Conservation (phyloP, 2,113 vertebrate genomes). For the Halichoeres trimaculatus region DNA sequence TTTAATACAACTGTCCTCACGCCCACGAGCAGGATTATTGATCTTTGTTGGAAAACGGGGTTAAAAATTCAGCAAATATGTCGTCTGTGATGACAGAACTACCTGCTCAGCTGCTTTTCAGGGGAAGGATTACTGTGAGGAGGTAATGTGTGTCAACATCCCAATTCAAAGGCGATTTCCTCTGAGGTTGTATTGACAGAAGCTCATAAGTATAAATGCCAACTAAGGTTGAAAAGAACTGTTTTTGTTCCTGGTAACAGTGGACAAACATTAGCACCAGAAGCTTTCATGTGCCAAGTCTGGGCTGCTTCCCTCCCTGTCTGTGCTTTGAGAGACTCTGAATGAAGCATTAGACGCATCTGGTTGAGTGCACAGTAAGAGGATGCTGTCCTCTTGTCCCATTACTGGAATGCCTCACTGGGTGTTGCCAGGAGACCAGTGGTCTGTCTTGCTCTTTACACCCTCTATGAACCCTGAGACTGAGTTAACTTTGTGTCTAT, state of each 20-base stretch:
- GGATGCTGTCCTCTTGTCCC: slow-evolving; percentile 56
- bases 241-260: not conserved
- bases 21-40: not conserved
- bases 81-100: not conserved
- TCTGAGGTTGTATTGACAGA: too few species aligned
- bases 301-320: slow-evolving; percentile 7
- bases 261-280: not conserved
- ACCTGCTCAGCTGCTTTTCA: too few species aligned
- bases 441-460: slow-evolving; percentile 34
- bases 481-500: slow-evolving; percentile 1
- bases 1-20: slow-evolving; percentile 51
- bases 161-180: too few species aligned
- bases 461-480: slow-evolving; percentile 38
- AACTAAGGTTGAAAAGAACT: too few species aligned
- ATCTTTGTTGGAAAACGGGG: not conserved
- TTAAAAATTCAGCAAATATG: not conserved
- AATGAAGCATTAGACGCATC: slow-evolving; percentile 41
- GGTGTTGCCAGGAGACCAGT: slow-evolving; percentile 65
- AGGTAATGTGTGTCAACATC: too few species aligned
- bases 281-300: not conserved
- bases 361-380: slow-evolving; percentile 44
- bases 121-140: too few species aligned
- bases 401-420: slow-evolving; percentile 42
- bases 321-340: slow-evolving; percentile 28
- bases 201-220: too few species aligned